Evolutionary conservation across 2,797 vertebrate genomes (phyloP).

Genomic region (Ptychadena robeensis): DNA sequence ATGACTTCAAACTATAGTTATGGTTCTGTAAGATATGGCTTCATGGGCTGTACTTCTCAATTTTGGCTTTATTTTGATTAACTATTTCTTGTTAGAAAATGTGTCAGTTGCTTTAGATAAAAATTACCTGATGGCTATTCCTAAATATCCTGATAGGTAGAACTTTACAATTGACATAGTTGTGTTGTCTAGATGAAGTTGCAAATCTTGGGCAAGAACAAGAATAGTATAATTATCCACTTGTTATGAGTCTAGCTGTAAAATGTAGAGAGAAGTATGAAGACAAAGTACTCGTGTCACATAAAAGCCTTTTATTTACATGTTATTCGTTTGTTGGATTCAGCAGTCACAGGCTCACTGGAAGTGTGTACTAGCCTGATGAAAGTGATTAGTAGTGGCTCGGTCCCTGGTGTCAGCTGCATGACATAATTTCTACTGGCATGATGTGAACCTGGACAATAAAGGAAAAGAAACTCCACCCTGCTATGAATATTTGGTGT

Average conservation of each 20-base stretch:
- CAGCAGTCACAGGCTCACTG: slow-evolving; percentile 29
- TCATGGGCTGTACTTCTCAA: no score
- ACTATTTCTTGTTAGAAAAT: no score
- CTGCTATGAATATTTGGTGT: slow-evolving; percentile 91
- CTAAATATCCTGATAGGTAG: no score
- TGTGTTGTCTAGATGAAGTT: neutral
- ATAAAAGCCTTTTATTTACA: slow-evolving; percentile 77
- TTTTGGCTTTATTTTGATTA: no score
- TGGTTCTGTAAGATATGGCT: no score
- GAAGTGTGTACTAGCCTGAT: slow-evolving; percentile 15
- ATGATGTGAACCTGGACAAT: neutral
- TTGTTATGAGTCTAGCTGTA: neutral
- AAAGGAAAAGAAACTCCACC: neutral
- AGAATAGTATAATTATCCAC: neutral
- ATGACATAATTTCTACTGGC: neutral
- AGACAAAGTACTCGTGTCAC: slow-evolving; percentile 40
- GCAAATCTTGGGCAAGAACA: neutral
- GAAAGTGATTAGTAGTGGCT: neutral
- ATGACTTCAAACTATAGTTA: no score
- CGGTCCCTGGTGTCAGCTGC: neutral
- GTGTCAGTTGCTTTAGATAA: no score
- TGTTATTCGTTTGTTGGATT: slow-evolving; percentile 54
- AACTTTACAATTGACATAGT: no score
- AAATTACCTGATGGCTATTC: no score
- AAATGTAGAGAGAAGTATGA: neutral